Evolutionary conservation across 2,113 vertebrate genomes (phyloP).

Genomic region (Myiagra hebetior): DNA sequence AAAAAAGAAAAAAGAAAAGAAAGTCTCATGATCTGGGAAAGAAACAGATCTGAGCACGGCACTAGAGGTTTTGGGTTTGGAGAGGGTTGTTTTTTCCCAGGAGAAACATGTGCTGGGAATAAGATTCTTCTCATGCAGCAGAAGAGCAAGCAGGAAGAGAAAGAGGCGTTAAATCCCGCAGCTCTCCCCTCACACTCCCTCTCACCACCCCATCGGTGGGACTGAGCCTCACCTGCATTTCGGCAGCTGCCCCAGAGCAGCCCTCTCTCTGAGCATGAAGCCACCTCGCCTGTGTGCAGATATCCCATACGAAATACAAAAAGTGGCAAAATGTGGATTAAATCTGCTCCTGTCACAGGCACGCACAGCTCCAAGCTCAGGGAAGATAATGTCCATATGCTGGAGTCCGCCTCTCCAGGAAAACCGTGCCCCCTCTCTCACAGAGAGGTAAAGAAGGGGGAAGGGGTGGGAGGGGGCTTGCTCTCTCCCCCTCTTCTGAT

Average conservation of each 20-base stretch:
- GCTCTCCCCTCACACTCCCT: neutral
- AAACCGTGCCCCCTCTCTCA: neutral
- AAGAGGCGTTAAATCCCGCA: neutral
- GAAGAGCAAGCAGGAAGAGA: neutral
- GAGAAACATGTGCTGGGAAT: neutral
- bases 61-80: neutral
- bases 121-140: neutral
- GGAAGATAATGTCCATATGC: neutral
- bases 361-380: neutral
- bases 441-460: neutral
- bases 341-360: neutral
- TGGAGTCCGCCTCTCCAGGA: neutral
- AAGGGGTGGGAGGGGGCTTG: neutral
- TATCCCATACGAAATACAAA: neutral
- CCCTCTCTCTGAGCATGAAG: neutral
- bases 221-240: neutral
- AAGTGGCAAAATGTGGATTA: neutral
- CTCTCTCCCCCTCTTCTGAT: accelerated
- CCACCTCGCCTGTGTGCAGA: neutral
- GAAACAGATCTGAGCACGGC: neutral
- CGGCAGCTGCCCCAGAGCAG: neutral
- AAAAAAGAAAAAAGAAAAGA: neutral
- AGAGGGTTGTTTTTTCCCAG: neutral
- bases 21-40: neutral
- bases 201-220: accelerated